Percentiles rank a stretch among this genome's conserved stretches.
Evolutionary conservation across 2,113 vertebrate genomes (phyloP).

Genomic region (Antennarius striatus): DNA sequence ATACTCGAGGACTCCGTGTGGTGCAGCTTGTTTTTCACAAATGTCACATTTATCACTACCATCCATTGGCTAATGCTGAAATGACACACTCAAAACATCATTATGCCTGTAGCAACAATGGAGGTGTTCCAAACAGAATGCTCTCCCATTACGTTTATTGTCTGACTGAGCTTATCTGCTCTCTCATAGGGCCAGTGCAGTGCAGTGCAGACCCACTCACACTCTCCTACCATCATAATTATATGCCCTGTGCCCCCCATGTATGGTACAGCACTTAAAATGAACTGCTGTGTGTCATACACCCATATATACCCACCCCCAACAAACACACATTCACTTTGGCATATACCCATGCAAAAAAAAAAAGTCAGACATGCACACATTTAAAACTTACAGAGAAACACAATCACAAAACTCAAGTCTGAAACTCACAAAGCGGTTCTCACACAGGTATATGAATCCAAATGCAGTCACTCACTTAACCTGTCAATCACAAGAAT

Average conservation of each 20-base stretch:
- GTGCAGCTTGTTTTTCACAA: background rate
- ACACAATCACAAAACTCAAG: constrained; percentile 17
- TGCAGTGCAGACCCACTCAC: constrained; percentile 51
- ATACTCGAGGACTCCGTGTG: background rate
- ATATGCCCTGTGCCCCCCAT: constrained; percentile 63
- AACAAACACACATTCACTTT: constrained; percentile 5
- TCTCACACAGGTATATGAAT: background rate
- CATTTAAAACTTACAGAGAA: no score
- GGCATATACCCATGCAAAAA: background rate
- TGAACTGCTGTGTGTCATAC: constrained; percentile 57
- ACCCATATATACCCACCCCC: constrained; percentile 1
- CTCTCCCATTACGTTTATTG: constrained; percentile 54
- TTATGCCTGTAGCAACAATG: constrained; percentile 35
- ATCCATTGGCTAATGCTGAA: constrained; percentile 34
- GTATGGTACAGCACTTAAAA: constrained; percentile 61
- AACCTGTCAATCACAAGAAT: constrained; percentile 56
- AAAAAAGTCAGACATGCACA: background rate
- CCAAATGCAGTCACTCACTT: constrained; percentile 44
- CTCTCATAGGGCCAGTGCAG: constrained; percentile 54
- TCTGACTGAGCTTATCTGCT: constrained; percentile 56
- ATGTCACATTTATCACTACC: constrained; percentile 25
- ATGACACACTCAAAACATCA: constrained; percentile 38
- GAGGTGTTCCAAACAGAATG: constrained; percentile 39
- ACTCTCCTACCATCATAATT: constrained; percentile 54
- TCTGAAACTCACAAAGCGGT: constrained; percentile 8